Base-by-base conservation (phyloP, 2,797 vertebrate genomes). In the Ciconia nigra region DNA sequence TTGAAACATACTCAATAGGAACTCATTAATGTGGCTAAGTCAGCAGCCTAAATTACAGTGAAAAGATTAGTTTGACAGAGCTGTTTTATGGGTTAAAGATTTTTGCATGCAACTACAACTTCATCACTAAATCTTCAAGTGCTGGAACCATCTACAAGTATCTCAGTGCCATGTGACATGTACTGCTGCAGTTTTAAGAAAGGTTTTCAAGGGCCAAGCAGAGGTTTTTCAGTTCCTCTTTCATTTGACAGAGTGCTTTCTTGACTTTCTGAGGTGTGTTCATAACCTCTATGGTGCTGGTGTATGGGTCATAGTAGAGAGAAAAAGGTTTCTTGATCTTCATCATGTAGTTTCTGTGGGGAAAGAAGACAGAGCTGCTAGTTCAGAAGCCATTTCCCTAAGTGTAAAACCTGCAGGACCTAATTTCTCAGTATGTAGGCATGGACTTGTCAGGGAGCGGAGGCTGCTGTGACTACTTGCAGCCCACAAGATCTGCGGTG, bases 301-400 rank as follows among this genome's bases (percentile, higher is more conserved):
- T 99, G 89, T 99, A 98, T 0, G 98, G 98, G 84, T 99, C 93
- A 1, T 98, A 99, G 81, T 47, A 97, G 33, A 99, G 96, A 7
- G 97, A 96, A 87, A 99, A 99, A 18, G 98, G 96, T 33, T 98
- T 98, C 97, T 98, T 98, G 92, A 99, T 99, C 80, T 96, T 98
- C 51, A 97, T 92, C 9, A 97, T 93, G 7, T 98, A 99, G 93
- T 96, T 98, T 97, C 99, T 99, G 96, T 33, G 44, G 37, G 61
- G 44, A 67, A 49, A 86, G 24, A 76, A 70, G 61, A 74, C n/a
- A 83, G 41, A 90, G 83, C 26, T 44, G 20, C 77, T 37, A 49
- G 17, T 47, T 91, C 69, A 63, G 39, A 42, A 87, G 24, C 13
- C 16, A 15, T 66, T 92, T 86, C 22, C n/a, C 33, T 3, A 49